Evolutionary conservation across 2,797 vertebrate genomes (phyloP), one percentile per base, ranked within the genome.

Genomic region (Anas georgica): DNA sequence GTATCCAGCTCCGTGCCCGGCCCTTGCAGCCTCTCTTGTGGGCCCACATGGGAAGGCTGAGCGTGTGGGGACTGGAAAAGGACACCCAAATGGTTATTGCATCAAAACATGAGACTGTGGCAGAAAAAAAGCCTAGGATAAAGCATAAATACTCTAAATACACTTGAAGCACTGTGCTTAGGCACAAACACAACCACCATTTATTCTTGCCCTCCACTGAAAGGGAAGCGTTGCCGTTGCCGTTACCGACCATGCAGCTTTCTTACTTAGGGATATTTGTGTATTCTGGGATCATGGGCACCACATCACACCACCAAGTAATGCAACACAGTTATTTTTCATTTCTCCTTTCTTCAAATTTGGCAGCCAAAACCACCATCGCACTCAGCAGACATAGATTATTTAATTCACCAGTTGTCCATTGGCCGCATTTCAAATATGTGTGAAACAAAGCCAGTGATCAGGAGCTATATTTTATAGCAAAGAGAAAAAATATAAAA

Each of bases 21-120:
- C 50, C 25, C 50, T 26, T 26, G 25, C 25, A 26, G 50, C 50
- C 52, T 55, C 26, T 16, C 52, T 10, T 28, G 28, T 28, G 52
- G 3, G 28, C 20, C 7, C 46, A 6, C 0, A 0, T 3, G 37
- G 11, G 22, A 46, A 64, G 45, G 41, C 37, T 52, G 41, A 18
- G 12, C 11, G 4, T 31, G 7, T 14, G 48, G 18, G 17, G 7
- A 41, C 3, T 28, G 12, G 2, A 0, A 3, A 16, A 15, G 33
- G 43, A 39, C 9, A 31, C 3, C 10, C 18, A 29, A 70, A 41
- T 0, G 0, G 6, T 45, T 87, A 70, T 41, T 20, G 1, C 35
- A 48, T 75, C 77, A 48, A 60, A 81, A 48, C 22, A 4, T 21
- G 41, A 17, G 28, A 28, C 15, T 46, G 25, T 37, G 66, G 56